These are phyloP conservation scores for Zoanthus gigantus DNA, from an alignment of 92 coral and sea anemone species.

Conservation along the genomic window DNA sequence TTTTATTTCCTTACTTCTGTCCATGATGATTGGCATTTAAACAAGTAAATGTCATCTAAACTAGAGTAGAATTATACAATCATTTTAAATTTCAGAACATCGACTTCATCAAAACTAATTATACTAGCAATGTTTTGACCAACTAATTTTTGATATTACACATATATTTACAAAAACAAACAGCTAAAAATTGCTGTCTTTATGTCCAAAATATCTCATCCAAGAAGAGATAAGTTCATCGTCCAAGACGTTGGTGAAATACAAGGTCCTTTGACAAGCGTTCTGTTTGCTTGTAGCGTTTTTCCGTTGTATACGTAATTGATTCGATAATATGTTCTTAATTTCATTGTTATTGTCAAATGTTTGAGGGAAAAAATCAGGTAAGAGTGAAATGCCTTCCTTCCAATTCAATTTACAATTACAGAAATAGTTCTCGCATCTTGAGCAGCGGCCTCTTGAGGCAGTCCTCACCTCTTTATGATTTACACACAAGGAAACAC, in stretches of 20 bases:
- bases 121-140: no score
- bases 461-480: background rate
- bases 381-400: constrained; percentile 23
- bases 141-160: no score
- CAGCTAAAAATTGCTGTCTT: constrained; percentile 4
- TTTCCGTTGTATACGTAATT: background rate
- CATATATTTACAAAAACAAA: no score
- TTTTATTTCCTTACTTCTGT: no score
- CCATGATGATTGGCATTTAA: no score
- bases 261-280: background rate
- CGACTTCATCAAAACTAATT: no score
- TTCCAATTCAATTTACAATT: constrained; percentile 30
- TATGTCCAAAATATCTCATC: constrained; percentile 44
- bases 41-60: no score
- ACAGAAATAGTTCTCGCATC: constrained; percentile 1
- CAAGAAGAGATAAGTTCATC: constrained; percentile 30
- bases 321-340: background rate
- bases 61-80: no score
- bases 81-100: no score
- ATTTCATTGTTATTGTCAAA: constrained; percentile 11
- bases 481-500: background rate
- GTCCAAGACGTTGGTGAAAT: background rate
- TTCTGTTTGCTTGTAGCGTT: background rate
- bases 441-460: background rate
- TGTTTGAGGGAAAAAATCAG: constrained; percentile 41